A percentile compares a stretch with the other conserved stretches of the same genome.
Conservation (phyloP, 1,140 invertebrate species). For the Onthophagus taurus region DNA sequence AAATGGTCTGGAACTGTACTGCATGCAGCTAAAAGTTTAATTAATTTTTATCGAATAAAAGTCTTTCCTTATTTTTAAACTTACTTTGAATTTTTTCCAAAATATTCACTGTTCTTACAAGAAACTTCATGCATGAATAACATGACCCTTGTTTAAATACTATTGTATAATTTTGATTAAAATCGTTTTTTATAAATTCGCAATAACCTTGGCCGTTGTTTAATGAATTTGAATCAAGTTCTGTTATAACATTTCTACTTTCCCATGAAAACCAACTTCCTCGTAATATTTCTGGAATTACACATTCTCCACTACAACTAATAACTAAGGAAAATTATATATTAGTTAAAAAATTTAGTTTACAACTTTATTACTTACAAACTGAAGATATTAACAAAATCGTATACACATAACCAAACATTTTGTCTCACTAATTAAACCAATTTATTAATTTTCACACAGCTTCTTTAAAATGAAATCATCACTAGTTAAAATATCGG, state of each 20-base stretch:
- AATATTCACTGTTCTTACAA: constrained; percentile 82
- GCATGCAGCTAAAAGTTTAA: constrained; percentile 51
- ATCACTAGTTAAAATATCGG: too few species aligned
- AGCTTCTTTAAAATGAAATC: too few species aligned
- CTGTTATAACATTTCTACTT: constrained; percentile 70
- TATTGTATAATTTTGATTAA: constrained; percentile 77
- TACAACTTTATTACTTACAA: too few species aligned
- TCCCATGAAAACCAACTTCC: constrained; percentile 89
- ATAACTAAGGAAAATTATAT: background rate
- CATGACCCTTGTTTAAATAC: constrained; percentile 65
- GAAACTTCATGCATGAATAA: constrained; percentile 75
- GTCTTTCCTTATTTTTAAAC: constrained; percentile 22
- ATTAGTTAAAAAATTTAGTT: background rate
- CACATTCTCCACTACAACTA: constrained; percentile 39
- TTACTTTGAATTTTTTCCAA: constrained; percentile 80
- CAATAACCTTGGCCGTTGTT: constrained; percentile 61
- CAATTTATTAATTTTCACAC: too few species aligned
- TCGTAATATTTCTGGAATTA: constrained; percentile 65
- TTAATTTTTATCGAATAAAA: constrained; percentile 1
- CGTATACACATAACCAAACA: too few species aligned
- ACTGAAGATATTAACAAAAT: too few species aligned
- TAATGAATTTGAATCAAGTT: constrained; percentile 71
- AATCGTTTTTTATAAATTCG: constrained; percentile 58
- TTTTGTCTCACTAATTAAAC: too few species aligned
- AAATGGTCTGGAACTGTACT: constrained; percentile 55